Percentiles rank a stretch among this genome's conserved stretches.
Conservation (phyloP, 2,888 invertebrate species). For the Pimpla rufipes region DNA sequence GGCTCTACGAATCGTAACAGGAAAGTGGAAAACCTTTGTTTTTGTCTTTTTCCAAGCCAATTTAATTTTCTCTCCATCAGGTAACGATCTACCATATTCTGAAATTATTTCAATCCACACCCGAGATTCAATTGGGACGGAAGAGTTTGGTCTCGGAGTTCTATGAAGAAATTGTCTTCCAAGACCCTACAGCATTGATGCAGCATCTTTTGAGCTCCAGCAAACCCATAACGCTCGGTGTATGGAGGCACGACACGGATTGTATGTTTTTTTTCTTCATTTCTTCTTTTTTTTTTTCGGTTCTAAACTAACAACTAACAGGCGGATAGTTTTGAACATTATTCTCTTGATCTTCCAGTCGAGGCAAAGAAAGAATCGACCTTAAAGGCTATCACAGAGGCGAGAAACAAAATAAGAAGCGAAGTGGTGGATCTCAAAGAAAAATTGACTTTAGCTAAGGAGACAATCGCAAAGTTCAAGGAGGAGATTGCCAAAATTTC, state of each 20-base stretch:
- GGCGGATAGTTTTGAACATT: no score
- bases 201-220: conserved; percentile 93
- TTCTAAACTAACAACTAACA: no score
- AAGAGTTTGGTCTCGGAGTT: conserved; percentile 95
- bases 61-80: conserved; percentile 85
- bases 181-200: conserved; percentile 96
- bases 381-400: conserved; percentile 91
- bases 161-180: conserved; percentile 98
- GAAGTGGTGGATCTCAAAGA: conserved; percentile 95
- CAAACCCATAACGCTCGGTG: conserved; percentile 90
- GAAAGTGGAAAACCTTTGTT: neutral
- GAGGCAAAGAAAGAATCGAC: conserved; percentile 95
- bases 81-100: conserved; percentile 97
- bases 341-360: conserved; percentile 88
- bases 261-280: conserved; percentile 88
- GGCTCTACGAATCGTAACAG: neutral
- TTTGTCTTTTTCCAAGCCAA: neutral
- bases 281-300: conserved; percentile 12
- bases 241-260: conserved; percentile 95
- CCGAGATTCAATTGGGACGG: conserved; percentile 86
- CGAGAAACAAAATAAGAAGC: conserved; percentile 92
- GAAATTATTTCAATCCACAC: conserved; percentile 95
- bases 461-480: conserved; percentile 94
- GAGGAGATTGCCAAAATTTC: conserved; percentile 89
- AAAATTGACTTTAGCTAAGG: conserved; percentile 93